Evolutionary conservation across 2,888 invertebrate species (phyloP).

Genomic region (Agrilus cyanescens): DNA sequence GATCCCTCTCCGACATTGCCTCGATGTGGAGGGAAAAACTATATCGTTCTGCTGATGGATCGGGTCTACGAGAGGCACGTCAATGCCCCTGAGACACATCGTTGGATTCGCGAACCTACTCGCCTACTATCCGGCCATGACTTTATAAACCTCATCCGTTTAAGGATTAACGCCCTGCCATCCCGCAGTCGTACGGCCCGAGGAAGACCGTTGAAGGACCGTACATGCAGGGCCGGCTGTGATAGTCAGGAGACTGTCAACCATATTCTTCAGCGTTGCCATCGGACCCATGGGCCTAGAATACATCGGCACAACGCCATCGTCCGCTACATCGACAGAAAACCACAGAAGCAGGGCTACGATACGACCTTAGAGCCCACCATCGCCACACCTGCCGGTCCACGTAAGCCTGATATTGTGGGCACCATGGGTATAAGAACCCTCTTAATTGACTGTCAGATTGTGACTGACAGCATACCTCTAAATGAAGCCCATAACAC

Average conservation of each 20-base stretch:
- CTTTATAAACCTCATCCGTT: constrained; percentile 22
- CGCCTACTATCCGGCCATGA: constrained; percentile 22
- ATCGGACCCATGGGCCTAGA: constrained; percentile 27
- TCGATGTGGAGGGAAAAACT: constrained; percentile 10
- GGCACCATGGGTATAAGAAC: no score
- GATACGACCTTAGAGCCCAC: no score
- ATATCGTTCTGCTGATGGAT: constrained; percentile 15
- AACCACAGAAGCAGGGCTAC: constrained; percentile 20
- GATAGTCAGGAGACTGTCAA: constrained; percentile 23
- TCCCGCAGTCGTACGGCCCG: no score
- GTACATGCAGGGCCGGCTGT: constrained; percentile 25
- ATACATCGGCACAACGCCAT: constrained; percentile 25
- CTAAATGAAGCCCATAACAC: no score
- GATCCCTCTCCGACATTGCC: constrained; percentile 7
- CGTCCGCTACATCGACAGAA: constrained; percentile 13
- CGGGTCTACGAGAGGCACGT: constrained; percentile 12
- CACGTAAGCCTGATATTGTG: no score
- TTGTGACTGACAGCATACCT: no score
- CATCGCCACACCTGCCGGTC: no score
- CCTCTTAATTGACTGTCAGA: no score
- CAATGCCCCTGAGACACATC: background rate
- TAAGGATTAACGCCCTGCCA: no score
- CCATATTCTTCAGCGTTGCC: constrained; percentile 26
- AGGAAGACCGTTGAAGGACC: constrained; percentile 20
- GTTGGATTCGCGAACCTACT: constrained; percentile 13